Evolutionary conservation across 2,113 vertebrate species (phyloP), one percentile per base, ranked within the genome.

Genomic region (Coptodon rendalli): DNA sequence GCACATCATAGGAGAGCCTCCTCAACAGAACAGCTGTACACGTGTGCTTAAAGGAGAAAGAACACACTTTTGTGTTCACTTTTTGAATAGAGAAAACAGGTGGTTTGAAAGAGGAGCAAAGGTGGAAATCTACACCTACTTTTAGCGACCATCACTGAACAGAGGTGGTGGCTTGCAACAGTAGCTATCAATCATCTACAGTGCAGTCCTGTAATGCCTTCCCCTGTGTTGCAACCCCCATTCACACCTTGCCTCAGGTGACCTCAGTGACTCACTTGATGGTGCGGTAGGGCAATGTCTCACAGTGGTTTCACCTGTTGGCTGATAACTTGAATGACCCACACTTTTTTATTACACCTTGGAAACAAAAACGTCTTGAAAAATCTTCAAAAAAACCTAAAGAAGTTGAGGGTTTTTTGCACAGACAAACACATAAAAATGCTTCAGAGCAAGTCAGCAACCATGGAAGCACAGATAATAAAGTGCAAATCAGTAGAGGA

Each of bases 401-500:
- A 48, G 4, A 17, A 48, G 2, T 73, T 17, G 34, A 14, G 34
- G 1, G 0, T 1, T 40, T 27, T 38, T 68, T 68, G 63, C 63
- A 68, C 19, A 38, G 63, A 38, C 34, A 38, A 68, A 68, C 63
- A 78, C 57, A 6, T 12, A 31, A 27, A 76, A 5, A 50, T 19
- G 13, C n/a, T 16, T 13, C 36, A 38, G 36, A 43, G 56, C 10
- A 17, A 6, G 36, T 27, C 13, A 1, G 8, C 29, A 9, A 9
- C 17, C 50, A 0, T 2, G 8, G 50, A 14, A 45, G 38, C 17
- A 48, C 19, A 3, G 34, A 90, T 86, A 88, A 86, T 24, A 14
- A 68, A 59, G 86, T 93, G 90, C 79, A 91, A 93, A 93, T 93
- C 63, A 56, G 82, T 53, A 40, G 80, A 88, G 85, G 87, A 91